Percentiles rank a stretch among this genome's conserved stretches.
Conservation (phyloP, 2,888 invertebrate species). For the Anodontia alba region DNA sequence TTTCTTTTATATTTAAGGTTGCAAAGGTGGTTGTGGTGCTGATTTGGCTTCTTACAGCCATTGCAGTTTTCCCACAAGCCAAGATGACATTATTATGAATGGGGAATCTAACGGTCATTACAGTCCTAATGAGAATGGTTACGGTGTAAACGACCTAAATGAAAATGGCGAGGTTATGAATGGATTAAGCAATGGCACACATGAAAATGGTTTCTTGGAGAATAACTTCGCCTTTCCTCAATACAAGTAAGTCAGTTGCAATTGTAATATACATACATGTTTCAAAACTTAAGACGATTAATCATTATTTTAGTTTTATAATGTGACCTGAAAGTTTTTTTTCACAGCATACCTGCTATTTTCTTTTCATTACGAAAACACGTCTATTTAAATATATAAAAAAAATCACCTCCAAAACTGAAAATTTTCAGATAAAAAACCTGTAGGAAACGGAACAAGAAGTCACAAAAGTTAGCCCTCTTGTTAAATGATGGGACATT, state of each 20-base stretch:
- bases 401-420: no score
- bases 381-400: no score
- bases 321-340: no score
- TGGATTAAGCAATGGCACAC: not conserved
- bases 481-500: no score
- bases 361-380: no score
- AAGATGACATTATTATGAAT: not conserved
- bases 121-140: not conserved
- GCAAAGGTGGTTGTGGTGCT: constrained; percentile 81
- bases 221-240: not conserved
- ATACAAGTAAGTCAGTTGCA: constrained; percentile 8
- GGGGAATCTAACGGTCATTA: not conserved
- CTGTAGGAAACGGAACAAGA: no score
- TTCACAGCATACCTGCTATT: no score
- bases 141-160: no score
- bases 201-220: not conserved
- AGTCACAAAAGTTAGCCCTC: no score
- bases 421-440: no score
- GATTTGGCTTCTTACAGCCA: constrained; percentile 77
- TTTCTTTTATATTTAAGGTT: constrained; percentile 64
- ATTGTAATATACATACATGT: no score
- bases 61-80: constrained; percentile 64
- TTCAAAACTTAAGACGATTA: not conserved
- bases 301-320: not conserved
- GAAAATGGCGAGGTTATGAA: not conserved